Evolutionary conservation across 2,888 invertebrate genomes (phyloP).

Genomic region (Diabrotica balteata): DNA sequence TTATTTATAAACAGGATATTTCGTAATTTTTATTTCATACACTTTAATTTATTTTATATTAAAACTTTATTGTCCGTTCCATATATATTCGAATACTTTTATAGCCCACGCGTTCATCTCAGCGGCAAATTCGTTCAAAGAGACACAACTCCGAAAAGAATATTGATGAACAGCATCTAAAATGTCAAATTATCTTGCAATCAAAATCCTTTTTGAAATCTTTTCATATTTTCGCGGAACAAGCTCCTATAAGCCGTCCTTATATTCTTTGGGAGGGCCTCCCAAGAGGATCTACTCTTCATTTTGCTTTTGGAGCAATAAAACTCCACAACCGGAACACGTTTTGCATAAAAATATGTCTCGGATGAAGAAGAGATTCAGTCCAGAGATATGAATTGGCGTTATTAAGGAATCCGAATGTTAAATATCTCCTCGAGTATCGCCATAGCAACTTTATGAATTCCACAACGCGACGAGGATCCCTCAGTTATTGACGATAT

Average conservation of each 20-base stretch:
- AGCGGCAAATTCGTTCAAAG: constrained; percentile 40
- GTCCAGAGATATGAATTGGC: constrained; percentile 56
- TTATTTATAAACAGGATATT: too few relatives aligned
- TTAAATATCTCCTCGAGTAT: constrained; percentile 49
- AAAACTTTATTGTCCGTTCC: constrained; percentile 8
- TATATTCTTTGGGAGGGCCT: constrained; percentile 49
- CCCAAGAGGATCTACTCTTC: constrained; percentile 55
- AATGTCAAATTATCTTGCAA: constrained; percentile 53
- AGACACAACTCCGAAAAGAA: constrained; percentile 44
- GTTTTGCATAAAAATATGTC: constrained; percentile 60
- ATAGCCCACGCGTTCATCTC: constrained; percentile 25
- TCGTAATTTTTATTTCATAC: too few relatives aligned
- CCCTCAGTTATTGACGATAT: constrained; percentile 26
- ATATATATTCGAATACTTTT: constrained; percentile 22
- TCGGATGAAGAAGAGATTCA: constrained; percentile 52
- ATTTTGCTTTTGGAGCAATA: constrained; percentile 57
- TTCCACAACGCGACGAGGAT: constrained; percentile 12
- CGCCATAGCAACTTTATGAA: constrained; percentile 38
- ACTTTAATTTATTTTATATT: constrained; percentile 12
- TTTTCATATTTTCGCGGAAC: constrained; percentile 50
- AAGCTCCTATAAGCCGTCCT: constrained; percentile 48
- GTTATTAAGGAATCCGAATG: constrained; percentile 56
- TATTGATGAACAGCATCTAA: constrained; percentile 50
- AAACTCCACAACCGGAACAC: constrained; percentile 58
- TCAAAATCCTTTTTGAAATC: constrained; percentile 51